Evolutionary conservation across 2,797 vertebrate species (phyloP), one percentile per base, ranked within the genome.

Genomic region (Nannoperca australis): DNA sequence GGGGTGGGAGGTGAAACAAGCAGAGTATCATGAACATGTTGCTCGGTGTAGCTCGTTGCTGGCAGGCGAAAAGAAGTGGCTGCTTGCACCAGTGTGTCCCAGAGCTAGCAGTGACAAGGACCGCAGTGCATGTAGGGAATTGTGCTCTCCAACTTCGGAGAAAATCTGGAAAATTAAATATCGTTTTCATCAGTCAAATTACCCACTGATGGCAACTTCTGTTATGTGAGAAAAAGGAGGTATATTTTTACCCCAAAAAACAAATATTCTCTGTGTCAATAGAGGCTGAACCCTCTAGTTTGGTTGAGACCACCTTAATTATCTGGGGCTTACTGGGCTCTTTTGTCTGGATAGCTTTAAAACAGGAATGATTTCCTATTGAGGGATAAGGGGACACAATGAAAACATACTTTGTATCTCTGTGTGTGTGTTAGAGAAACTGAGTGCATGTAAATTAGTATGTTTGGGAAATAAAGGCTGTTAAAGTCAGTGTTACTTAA

Each of bases 371-470:
- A 27, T 27, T 27, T 27, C 24, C 24, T 27, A 27, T 27, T 27
- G 24, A 69, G 30, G 32, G 53, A 73, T 62, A 70, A 79, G 63
- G 49, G 7, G 18, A 83, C 74, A 76, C 34, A 73, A 47, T 69
- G 32, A 76, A 72, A 81, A 78, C 51, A 68, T 38, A 30, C 71
- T 69, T 73, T 73, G 32, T 42, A 13, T 55, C 1, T 71, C 10
- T 58, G 6, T 61, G 20, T 59, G 69, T 59, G 69, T 71, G 53
- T 56, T 30, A 20, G 40, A 65, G n/a, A 67, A 55, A 47, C 36
- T 36, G 0, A 22, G 59, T 58, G 24, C 24, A 38, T 71, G 42
- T 55, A 36, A 72, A 77, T 50, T 10, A 81, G 12, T 12, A 44
- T 64, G 51, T 24, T 63, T 0, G 2, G 44, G 45, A 38, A 71